A percentile compares a stretch with the other conserved stretches of the same genome.
These are phyloP conservation scores for Myoxocephalus aenaeus DNA, from an alignment of 2,797 vertebrate genomes.

Conservation along the genomic window DNA sequence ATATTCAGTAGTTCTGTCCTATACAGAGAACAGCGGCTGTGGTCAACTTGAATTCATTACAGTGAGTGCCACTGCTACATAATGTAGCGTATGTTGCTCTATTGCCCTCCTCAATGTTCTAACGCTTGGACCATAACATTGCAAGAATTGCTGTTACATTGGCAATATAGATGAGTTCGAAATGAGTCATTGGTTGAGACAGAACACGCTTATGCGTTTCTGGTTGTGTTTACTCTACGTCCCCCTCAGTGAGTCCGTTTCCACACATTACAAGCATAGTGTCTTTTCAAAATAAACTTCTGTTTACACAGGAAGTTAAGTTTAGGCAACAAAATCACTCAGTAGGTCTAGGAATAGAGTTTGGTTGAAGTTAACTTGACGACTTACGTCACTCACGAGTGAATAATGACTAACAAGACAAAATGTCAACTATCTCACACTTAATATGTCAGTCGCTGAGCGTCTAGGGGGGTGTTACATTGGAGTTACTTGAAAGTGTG, in stretches of 20 bases:
- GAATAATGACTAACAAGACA: neutral
- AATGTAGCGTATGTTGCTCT: neutral
- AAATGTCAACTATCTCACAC: neutral
- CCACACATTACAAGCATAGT: no score
- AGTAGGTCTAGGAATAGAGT: neutral
- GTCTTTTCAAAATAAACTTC: neutral
- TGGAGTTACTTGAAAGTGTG: neutral
- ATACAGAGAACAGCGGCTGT: neutral
- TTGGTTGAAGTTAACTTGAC: neutral
- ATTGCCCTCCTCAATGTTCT: neutral
- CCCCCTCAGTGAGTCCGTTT: neutral
- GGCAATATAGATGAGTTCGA: neutral
- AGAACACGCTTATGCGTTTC: neutral
- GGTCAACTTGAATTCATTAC: neutral
- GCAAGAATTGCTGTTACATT: neutral
- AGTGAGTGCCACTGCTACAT: neutral
- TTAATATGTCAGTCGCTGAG: neutral
- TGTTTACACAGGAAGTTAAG: neutral
- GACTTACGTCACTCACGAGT: neutral
- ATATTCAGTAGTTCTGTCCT: neutral
- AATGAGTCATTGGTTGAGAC: neutral
- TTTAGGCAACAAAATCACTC: neutral
- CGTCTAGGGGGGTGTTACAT: neutral
- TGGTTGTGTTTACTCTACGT: neutral
- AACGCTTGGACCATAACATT: no score